Percentiles rank a stretch among this genome's conserved stretches.
Conservation (phyloP, 2,113 vertebrate genomes). For the Pseudonaja textilis region DNA sequence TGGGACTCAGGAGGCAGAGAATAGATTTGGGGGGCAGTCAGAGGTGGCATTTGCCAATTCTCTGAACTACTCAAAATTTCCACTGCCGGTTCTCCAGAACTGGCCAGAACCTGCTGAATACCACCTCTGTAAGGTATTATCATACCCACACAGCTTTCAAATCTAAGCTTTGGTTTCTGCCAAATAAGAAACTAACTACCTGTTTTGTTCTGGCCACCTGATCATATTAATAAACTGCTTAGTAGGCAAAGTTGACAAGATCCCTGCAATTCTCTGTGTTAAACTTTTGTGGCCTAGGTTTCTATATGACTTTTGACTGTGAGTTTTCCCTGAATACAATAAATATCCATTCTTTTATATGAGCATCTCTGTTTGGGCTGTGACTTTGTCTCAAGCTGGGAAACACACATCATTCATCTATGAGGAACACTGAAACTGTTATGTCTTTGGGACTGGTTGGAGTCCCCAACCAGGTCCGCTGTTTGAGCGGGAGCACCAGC, state of each 20-base stretch:
- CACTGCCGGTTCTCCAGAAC: too few relatives aligned
- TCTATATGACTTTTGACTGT: not conserved
- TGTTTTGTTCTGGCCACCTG: not conserved
- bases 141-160: not conserved
- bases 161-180: not conserved
- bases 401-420: not conserved
- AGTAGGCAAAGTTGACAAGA: not conserved
- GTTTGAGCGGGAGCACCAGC: too few relatives aligned
- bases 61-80: too few relatives aligned
- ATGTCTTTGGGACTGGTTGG: too few relatives aligned
- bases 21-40: too few relatives aligned
- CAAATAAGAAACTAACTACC: not conserved
- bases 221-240: not conserved
- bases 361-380: not conserved
- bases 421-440: not conserved
- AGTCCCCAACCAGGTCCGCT: too few relatives aligned
- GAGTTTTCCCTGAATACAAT: not conserved
- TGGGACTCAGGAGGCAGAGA: too few relatives aligned
- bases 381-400: not conserved
- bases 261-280: not conserved
- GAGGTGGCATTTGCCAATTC: too few relatives aligned
- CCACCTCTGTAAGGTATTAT: not conserved
- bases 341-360: not conserved
- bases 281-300: not conserved
- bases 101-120: too few relatives aligned